phyloP scores from a whole-genome alignment of 1,140 invertebrate species.

The Lepidurus arcticus region DNA sequence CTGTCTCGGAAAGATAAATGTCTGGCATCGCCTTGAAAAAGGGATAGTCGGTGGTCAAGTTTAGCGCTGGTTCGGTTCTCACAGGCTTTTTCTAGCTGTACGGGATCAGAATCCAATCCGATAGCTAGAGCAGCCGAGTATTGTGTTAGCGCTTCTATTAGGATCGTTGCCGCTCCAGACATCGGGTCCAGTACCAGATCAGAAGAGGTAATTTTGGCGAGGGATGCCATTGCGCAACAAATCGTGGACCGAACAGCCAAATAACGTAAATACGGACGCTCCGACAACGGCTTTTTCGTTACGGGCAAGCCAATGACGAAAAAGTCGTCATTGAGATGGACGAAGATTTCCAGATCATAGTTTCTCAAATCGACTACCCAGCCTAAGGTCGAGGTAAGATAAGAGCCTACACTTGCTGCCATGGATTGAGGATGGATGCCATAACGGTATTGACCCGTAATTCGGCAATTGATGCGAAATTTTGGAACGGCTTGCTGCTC shows the following conservation, averaged over 20 bases:
- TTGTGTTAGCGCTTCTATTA: conserved; percentile 33
- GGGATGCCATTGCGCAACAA: conserved; percentile 32
- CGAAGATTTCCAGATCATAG: conserved; percentile 32
- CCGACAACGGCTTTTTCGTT: conserved; percentile 34
- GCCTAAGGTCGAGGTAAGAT: not conserved
- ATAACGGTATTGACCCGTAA: conserved; percentile 29
- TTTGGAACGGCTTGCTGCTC: conserved; percentile 13
- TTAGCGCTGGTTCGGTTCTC: conserved; percentile 28
- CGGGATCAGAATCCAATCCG: conserved; percentile 31
- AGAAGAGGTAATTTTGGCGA: conserved; percentile 5
- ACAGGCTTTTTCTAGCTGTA: conserved; percentile 32
- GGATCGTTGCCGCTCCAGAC: conserved; percentile 36
- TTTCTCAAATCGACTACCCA: conserved; percentile 28
- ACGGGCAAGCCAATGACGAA: conserved; percentile 35
- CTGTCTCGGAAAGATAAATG: conserved; percentile 16
- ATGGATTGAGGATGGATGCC: not conserved
- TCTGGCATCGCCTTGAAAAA: conserved; percentile 30
- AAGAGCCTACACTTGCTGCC: conserved; percentile 2
- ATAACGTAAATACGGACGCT: conserved; percentile 34
- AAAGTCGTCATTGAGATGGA: conserved; percentile 35
- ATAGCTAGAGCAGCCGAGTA: conserved; percentile 25
- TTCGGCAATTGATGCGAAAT: conserved; percentile 31
- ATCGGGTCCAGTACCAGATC: conserved; percentile 35
- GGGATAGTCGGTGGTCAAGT: not conserved
- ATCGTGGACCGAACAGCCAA: conserved; percentile 34